Percentiles rank a stretch among this genome's conserved stretches.
These are phyloP conservation scores for Mus spretus DNA, from an alignment of 2,797 vertebrate genomes.

Conservation along the genomic window DNA sequence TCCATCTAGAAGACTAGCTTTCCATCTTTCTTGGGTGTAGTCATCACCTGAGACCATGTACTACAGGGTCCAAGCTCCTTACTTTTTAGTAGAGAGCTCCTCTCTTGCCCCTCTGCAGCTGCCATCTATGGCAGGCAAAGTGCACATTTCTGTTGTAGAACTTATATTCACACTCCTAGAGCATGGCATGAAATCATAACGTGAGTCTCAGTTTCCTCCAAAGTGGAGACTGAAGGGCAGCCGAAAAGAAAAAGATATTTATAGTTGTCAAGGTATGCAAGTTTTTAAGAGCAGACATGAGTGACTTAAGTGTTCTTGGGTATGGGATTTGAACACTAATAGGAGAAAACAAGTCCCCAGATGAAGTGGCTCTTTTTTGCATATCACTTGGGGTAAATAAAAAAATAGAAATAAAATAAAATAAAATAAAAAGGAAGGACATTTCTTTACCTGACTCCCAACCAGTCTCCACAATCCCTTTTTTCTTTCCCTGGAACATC, in stretches of 20 bases:
- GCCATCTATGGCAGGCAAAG: not conserved
- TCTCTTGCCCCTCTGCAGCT: not conserved
- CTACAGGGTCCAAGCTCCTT: not conserved
- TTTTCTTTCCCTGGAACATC: not conserved
- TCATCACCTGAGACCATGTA: not conserved
- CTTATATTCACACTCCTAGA: not conserved
- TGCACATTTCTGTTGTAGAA: not conserved
- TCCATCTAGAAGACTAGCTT: not conserved
- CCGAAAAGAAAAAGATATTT: not conserved
- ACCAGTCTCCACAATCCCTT: no score
- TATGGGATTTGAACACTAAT: not conserved
- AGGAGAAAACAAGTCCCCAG: not conserved
- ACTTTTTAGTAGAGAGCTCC: not conserved
- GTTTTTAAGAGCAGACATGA: constrained; percentile 10
- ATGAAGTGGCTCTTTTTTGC: not conserved
- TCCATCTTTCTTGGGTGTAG: not conserved
- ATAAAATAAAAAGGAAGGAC: not conserved
- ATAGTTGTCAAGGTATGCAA: constrained; percentile 1
- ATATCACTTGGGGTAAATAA: not conserved
- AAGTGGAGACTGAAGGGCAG: constrained; percentile 44
- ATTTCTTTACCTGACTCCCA: not conserved
- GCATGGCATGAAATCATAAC: not conserved
- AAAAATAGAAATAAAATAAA: not conserved
- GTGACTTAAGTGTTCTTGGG: not conserved
- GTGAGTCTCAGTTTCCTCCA: constrained; percentile 16